Conservation (phyloP, 2,797 vertebrate species). For the Pempheris klunzingeri region DNA sequence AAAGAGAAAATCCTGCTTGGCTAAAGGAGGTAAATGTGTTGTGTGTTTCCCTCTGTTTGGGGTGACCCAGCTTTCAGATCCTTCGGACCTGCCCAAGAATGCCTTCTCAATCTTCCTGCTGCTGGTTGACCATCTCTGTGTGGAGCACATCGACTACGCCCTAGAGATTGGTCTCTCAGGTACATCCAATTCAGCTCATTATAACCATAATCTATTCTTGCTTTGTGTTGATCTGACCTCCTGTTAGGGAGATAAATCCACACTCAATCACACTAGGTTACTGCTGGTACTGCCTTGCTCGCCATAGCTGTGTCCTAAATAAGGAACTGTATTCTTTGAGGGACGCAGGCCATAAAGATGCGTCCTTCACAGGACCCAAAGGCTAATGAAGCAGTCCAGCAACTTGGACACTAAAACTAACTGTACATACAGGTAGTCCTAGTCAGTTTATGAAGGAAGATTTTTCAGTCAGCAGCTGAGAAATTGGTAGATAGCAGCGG, state of each 20-base stretch:
- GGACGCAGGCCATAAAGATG: background rate
- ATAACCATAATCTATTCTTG: background rate
- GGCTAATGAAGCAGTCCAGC: background rate
- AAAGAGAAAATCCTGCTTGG: background rate
- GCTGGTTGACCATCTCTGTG: constrained; percentile 97
- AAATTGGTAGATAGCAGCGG: background rate
- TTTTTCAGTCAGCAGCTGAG: background rate
- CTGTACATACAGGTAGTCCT: too few species aligned
- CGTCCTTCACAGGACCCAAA: background rate
- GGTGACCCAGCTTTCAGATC: constrained; percentile 92
- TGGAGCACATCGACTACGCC: constrained; percentile 99
- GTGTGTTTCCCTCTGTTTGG: constrained; percentile 49
- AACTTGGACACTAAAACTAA: background rate
- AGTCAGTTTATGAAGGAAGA: background rate
- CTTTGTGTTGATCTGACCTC: background rate
- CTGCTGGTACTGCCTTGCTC: background rate
- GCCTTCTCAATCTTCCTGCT: constrained; percentile 97
- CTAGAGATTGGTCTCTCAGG: constrained; percentile 98
- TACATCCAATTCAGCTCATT: constrained; percentile 66
- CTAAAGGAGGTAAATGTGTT: background rate
- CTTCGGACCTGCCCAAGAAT: constrained; percentile 97
- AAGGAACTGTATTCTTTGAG: background rate
- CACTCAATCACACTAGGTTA: background rate
- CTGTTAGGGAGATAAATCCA: constrained; percentile 6
- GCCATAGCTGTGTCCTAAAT: background rate